A percentile compares a stretch with the other conserved stretches of the same genome.
phyloP scores from a whole-genome alignment of 2,113 vertebrate species.

The Bungarus multicinctus region DNA sequence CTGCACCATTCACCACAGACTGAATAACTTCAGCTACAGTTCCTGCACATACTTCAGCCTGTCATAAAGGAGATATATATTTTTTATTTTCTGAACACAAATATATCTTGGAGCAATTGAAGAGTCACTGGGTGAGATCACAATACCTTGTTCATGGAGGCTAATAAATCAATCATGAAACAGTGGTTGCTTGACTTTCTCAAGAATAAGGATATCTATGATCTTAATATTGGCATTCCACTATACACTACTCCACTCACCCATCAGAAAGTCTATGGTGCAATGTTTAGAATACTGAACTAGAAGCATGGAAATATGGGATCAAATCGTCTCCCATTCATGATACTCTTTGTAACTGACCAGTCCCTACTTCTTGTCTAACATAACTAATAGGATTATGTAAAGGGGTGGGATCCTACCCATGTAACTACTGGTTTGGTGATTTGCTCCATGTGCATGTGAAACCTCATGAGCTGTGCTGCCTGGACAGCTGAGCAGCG shows the following conservation, averaged over 20 bases:
- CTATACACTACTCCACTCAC: not conserved
- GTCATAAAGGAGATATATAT: slow-evolving; percentile 36
- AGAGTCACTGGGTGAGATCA: not conserved
- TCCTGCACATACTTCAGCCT: slow-evolving; percentile 96
- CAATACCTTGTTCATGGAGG: not conserved
- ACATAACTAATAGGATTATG: not conserved
- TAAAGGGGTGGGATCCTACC: no score
- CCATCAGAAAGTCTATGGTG: not conserved
- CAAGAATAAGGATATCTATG: not conserved
- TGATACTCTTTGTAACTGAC: not conserved
- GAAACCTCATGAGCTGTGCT: no score
- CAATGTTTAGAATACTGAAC: not conserved
- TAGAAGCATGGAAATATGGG: not conserved
- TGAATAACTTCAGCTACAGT: slow-evolving; percentile 98
- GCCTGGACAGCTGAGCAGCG: no score
- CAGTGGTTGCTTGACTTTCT: not conserved
- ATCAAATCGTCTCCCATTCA: not conserved
- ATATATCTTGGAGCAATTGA: not conserved
- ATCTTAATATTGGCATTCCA: not conserved
- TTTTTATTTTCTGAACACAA: not conserved
- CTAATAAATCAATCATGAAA: not conserved
- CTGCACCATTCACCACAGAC: slow-evolving; percentile 96
- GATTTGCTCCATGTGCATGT: no score
- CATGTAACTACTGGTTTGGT: no score
- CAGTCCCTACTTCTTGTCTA: not conserved